These are phyloP conservation scores for Polydesmus complanatus DNA, from an alignment of 2,888 invertebrate genomes.

Conservation along the genomic window DNA sequence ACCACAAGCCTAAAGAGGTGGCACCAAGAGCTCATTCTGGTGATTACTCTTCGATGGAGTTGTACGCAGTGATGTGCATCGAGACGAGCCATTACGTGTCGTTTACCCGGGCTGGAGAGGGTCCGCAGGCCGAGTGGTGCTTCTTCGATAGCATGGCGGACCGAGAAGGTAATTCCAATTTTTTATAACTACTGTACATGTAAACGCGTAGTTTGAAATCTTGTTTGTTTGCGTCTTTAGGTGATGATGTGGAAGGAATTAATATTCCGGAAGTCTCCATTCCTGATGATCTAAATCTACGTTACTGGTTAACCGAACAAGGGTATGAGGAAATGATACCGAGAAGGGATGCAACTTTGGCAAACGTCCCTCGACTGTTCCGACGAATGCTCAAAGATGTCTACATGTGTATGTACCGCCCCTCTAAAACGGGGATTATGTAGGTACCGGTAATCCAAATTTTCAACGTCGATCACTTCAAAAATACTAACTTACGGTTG, in stretches of 20 bases:
- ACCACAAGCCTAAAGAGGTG: slow-evolving; percentile 2
- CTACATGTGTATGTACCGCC: slow-evolving; percentile 96
- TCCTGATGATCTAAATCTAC: neutral
- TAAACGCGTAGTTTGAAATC: too few relatives aligned
- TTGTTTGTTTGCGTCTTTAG: too few relatives aligned
- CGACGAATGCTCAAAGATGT: slow-evolving; percentile 84
- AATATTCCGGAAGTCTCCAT: neutral
- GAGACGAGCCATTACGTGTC: slow-evolving; percentile 97
- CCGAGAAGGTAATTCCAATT: slow-evolving; percentile 66
- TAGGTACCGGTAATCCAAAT: too few relatives aligned
- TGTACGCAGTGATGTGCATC: slow-evolving; percentile 94
- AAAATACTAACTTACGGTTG: too few relatives aligned
- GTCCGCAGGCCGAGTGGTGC: slow-evolving; percentile 85
- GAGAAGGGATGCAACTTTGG: neutral
- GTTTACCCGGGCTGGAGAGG: slow-evolving; percentile 84
- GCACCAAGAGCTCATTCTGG: neutral
- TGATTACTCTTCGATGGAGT: slow-evolving; percentile 66
- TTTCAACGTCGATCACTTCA: too few relatives aligned
- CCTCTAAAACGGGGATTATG: too few relatives aligned
- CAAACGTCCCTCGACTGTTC: slow-evolving; percentile 33
- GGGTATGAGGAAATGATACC: neutral
- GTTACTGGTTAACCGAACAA: neutral
- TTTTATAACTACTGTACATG: neutral
- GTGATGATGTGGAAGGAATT: neutral
- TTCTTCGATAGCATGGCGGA: slow-evolving; percentile 99